Conservation (phyloP, 2,888 invertebrate genomes). For the Patella ulyssiponensis region DNA sequence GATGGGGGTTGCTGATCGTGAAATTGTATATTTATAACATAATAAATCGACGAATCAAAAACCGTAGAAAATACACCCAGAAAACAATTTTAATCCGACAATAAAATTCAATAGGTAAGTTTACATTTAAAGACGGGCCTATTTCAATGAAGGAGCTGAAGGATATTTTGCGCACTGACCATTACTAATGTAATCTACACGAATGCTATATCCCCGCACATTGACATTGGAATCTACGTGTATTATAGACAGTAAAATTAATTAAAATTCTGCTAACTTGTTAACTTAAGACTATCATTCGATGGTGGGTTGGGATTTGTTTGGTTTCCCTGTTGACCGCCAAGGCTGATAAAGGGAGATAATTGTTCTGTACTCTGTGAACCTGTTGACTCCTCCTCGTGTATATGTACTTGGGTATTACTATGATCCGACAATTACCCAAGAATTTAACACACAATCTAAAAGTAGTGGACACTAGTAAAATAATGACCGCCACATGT, state of each 20-base stretch:
- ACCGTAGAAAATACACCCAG: too few species aligned
- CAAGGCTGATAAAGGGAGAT: not conserved
- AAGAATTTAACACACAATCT: slow-evolving; percentile 11
- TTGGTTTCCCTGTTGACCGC: slow-evolving; percentile 4
- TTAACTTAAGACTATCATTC: not conserved
- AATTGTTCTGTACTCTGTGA: not conserved
- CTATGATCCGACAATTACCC: slow-evolving; percentile 7
- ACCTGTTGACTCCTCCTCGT: slow-evolving; percentile 5
- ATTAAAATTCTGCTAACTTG: not conserved
- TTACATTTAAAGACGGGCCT: too few species aligned
- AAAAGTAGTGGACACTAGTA: slow-evolving; percentile 5
- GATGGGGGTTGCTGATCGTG: too few species aligned
- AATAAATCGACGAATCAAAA: too few species aligned
- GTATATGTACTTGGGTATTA: slow-evolving; percentile 10
- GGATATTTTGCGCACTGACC: too few species aligned
- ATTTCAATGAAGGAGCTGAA: too few species aligned
- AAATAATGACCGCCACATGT: not conserved
- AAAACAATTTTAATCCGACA: too few species aligned
- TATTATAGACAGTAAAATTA: not conserved
- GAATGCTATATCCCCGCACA: too few species aligned
- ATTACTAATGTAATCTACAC: too few species aligned
- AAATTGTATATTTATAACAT: too few species aligned
- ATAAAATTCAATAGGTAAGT: too few species aligned
- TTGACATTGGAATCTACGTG: too few species aligned
- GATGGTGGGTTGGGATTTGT: slow-evolving; percentile 1